A percentile compares a stretch with the other conserved stretches of the same genome.
phyloP scores from a whole-genome alignment of 2,113 vertebrate genomes.

The Cyrtonyx montezumae region DNA sequence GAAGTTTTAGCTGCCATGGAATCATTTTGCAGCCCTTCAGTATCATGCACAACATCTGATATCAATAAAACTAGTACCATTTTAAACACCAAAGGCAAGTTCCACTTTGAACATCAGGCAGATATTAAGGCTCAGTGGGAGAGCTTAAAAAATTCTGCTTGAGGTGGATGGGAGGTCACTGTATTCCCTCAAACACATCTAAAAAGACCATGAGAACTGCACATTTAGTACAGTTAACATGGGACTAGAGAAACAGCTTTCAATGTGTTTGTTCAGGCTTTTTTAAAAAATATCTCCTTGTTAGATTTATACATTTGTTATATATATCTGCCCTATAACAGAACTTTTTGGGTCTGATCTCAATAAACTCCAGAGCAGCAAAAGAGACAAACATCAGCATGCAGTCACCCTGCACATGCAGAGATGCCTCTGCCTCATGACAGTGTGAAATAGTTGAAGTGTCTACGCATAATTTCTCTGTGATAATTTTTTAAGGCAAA shows the following conservation, averaged over 20 bases:
- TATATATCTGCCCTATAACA: neutral
- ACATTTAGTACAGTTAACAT: neutral
- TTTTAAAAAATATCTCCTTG: neutral
- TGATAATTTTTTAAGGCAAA: neutral
- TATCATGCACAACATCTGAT: neutral
- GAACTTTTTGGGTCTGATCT: neutral
- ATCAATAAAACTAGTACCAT: neutral
- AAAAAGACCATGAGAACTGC: neutral
- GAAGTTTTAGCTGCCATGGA: neutral
- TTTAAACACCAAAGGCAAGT: neutral
- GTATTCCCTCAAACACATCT: neutral
- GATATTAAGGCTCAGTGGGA: neutral
- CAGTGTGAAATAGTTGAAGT: rapidly evolving
- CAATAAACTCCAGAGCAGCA: neutral
- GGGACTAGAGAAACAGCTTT: neutral
- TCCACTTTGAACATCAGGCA: neutral
- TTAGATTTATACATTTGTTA: neutral
- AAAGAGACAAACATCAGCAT: neutral
- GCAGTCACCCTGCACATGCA: neutral
- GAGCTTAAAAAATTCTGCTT: neutral
- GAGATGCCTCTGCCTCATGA: neutral
- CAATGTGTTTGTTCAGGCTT: neutral
- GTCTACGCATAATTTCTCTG: rapidly evolving
- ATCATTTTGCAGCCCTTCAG: neutral
- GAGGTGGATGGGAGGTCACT: neutral